A percentile compares a stretch with the other conserved stretches of the same genome.
phyloP scores from a whole-genome alignment of 1,140 invertebrate species.

The Brachionus rotundiformis region DNA sequence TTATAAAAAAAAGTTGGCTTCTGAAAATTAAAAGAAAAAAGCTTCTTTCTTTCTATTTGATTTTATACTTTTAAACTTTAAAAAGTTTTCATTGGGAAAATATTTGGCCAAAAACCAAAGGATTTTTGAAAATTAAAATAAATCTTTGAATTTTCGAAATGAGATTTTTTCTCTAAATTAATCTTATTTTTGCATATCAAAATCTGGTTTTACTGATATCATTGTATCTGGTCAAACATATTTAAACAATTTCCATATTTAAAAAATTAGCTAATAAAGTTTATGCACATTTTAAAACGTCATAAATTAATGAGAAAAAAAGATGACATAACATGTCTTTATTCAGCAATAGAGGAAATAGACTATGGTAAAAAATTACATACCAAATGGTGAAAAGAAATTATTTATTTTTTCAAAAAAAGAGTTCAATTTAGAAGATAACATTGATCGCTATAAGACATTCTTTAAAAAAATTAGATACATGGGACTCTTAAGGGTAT shows the following conservation, averaged over 20 bases:
- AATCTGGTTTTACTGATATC: too few species aligned
- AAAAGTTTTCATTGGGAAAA: too few species aligned
- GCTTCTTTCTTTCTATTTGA: too few species aligned
- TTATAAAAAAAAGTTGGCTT: too few species aligned
- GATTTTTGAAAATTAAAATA: too few species aligned
- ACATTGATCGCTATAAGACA: neutral
- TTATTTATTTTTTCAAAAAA: neutral
- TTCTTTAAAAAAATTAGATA: slow-evolving; percentile 25
- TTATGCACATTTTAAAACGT: slow-evolving; percentile 20
- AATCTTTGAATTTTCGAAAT: too few species aligned
- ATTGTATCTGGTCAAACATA: neutral
- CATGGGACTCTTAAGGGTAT: slow-evolving; percentile 4
- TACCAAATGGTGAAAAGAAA: neutral
- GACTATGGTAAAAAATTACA: slow-evolving; percentile 37
- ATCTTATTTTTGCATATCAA: too few species aligned
- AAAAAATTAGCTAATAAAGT: neutral
- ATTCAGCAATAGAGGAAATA: neutral
- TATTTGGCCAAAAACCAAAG: too few species aligned
- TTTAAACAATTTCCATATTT: neutral
- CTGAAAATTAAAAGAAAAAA: too few species aligned
- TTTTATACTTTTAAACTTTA: too few species aligned
- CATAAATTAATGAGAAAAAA: slow-evolving; percentile 1
- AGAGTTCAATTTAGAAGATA: neutral
- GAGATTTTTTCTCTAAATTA: too few species aligned
- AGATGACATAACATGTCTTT: neutral